Conservation (phyloP, 2,113 vertebrate genomes). For the Barbus barbus region DNA sequence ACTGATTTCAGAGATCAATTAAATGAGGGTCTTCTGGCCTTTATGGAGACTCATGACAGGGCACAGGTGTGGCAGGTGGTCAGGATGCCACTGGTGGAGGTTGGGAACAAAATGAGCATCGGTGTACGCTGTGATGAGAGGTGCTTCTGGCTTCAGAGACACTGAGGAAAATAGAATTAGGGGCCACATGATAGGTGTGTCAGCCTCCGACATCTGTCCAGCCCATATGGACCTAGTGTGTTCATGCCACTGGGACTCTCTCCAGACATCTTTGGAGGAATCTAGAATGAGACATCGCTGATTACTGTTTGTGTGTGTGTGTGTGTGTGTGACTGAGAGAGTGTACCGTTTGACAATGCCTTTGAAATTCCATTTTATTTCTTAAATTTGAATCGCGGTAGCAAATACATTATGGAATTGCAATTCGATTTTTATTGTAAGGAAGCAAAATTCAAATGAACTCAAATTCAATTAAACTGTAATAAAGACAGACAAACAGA, state of each 20-base stretch:
- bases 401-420: no score
- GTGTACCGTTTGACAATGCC: no score
- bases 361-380: no score
- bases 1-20: background rate
- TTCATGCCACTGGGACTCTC: constrained; percentile 34
- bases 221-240: constrained; percentile 57
- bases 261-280: background rate
- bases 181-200: constrained; percentile 52
- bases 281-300: background rate
- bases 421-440: no score
- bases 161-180: constrained; percentile 52
- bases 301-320: no score
- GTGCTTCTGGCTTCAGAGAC: constrained; percentile 15
- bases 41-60: background rate
- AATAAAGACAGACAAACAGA: background rate
- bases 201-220: constrained; percentile 59
- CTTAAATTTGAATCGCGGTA: no score
- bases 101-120: constrained; percentile 10
- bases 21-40: background rate
- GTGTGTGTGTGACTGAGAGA: background rate
- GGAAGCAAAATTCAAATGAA: no score
- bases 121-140: background rate
- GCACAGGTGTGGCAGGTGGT: constrained; percentile 29
- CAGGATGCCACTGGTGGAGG: background rate
- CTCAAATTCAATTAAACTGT: no score